phyloP scores from a whole-genome alignment of 2,113 vertebrate species.

The Sinocyclocheilus anshuiensis region DNA sequence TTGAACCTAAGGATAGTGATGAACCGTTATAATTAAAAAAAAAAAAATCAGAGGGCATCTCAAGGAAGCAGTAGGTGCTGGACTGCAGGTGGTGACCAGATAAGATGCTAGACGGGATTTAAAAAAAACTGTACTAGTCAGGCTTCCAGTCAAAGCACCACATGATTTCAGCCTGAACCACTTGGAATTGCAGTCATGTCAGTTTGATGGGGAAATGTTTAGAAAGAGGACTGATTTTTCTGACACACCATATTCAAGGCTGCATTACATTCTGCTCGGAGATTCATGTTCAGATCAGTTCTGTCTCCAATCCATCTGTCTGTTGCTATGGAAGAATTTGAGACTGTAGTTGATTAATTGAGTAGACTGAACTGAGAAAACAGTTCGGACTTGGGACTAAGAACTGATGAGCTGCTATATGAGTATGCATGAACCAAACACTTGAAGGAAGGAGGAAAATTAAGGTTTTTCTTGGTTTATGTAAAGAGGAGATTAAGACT shows the following conservation, averaged over 20 bases:
- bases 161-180: slow-evolving; percentile 59
- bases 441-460: too few species aligned
- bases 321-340: background rate
- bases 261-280: background rate
- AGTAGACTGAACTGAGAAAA: background rate
- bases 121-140: slow-evolving; percentile 34
- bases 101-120: slow-evolving; percentile 48
- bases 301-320: background rate
- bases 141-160: slow-evolving; percentile 62
- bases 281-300: slow-evolving; percentile 1
- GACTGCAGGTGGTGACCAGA: slow-evolving; percentile 58
- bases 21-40: background rate
- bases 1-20: background rate
- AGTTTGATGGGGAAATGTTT: slow-evolving; percentile 64
- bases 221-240: slow-evolving; percentile 49
- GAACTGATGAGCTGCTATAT: background rate
- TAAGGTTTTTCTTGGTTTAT: too few species aligned
- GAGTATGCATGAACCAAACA: background rate
- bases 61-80: slow-evolving; percentile 13
- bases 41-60: background rate
- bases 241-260: slow-evolving; percentile 11
- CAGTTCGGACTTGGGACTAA: too few species aligned
- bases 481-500: too few species aligned
- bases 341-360: background rate
- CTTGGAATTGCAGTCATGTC: slow-evolving; percentile 63